phyloP scores from a whole-genome alignment of 1,140 invertebrate species.

The Brachionus paranguensis region DNA sequence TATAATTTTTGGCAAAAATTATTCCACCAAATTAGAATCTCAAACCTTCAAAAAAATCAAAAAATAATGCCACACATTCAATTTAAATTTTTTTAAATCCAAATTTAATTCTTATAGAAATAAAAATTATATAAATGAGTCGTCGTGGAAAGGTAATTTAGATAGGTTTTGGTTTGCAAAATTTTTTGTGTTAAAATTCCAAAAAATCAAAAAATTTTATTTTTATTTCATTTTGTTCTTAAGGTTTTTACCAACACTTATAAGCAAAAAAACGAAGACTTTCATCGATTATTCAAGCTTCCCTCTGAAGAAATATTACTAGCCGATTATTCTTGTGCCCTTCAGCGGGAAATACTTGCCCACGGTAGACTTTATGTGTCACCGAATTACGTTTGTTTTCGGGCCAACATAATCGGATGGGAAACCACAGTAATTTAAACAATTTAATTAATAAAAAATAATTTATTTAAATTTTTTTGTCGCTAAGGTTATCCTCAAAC shows the following conservation, averaged over 20 bases:
- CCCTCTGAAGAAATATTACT: slow-evolving; percentile 81
- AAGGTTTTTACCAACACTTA: slow-evolving; percentile 33
- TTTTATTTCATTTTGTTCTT: background rate
- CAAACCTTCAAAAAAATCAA: background rate
- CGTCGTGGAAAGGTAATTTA: background rate
- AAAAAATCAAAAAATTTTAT: background rate
- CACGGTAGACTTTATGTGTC: slow-evolving; percentile 86
- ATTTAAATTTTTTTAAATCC: background rate
- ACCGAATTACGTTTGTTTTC: slow-evolving; percentile 86
- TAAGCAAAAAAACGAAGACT: slow-evolving; percentile 69
- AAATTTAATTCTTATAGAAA: background rate
- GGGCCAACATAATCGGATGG: slow-evolving; percentile 90
- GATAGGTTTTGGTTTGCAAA: background rate
- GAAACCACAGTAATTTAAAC: slow-evolving; percentile 65
- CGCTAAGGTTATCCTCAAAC: slow-evolving; percentile 58
- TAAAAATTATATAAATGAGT: background rate
- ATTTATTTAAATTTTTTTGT: background rate
- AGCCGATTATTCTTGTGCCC: slow-evolving; percentile 67
- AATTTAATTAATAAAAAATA: slow-evolving; percentile 1
- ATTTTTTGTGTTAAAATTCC: background rate
- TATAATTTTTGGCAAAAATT: background rate
- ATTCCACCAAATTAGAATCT: background rate
- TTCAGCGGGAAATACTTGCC: slow-evolving; percentile 83
- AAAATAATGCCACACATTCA: background rate
- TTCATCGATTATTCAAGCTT: slow-evolving; percentile 82